Base-by-base conservation (phyloP, 2,797 vertebrate genomes). In the Sciurus carolinensis region DNA sequence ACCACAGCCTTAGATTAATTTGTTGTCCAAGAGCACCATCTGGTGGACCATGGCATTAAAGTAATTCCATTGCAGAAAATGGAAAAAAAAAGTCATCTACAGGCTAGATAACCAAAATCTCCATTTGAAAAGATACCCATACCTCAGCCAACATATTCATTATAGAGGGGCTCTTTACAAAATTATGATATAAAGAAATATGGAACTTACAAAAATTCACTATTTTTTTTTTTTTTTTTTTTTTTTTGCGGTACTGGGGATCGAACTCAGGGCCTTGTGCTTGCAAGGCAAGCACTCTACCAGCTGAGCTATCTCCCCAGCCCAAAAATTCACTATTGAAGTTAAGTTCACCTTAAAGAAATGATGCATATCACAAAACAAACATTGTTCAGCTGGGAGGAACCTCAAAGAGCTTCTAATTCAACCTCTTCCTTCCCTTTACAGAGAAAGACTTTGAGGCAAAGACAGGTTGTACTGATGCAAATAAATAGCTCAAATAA, bases 1-100 rank as follows among this genome's bases (percentile, higher is more conserved):
- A 1, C 2, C 42, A 72, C 8, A 75, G 50, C 44, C 50, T 90
- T 47, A n/a, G 66, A 93, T 96, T 94, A 22, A 98, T 91, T 97
- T 93, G 28, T 88, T 98, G 97, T 95, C 71, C 97, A 98, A 98
- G 89, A 54, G 0, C 98, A 96, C 99, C 99, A 98, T 91, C 99
- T 98, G 72, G 98, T 98, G 99, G 98, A 57, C 62, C 30, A 92
- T 97, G 52, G 12, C 96, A 96, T 91, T 81, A 84, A 6, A 0
- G 28, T 3, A 89, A 90, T 67, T 33, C 66, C 26, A 95, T 14
- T 54, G 10, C 18, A 44, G 9, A 28, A 75, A 28, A 75, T 83
- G 5, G 12, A 2, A 52, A 33, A 44, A 73, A 30, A 75, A 72
- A 11, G 64, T 66, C 39, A 50, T 81, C 17, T 59, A 15, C 1